Base-by-base conservation (phyloP, 1,140 invertebrate genomes). In the Amphibalanus amphitrite region DNA sequence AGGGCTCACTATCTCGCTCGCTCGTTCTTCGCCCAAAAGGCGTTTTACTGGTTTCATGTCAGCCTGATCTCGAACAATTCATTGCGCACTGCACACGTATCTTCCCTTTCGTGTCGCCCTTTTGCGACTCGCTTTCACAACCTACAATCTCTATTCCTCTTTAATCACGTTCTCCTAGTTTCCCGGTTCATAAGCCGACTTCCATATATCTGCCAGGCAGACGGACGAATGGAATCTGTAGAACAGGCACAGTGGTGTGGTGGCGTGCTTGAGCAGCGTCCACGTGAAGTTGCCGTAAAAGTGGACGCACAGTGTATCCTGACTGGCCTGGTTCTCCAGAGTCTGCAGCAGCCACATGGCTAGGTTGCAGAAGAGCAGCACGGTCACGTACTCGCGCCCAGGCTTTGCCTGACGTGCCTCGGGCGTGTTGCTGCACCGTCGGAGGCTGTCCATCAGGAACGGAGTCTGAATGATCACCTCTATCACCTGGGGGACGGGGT, bases 151-250 rank as follows among this genome's bases (percentile, higher is more conserved):
- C n/a, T n/a, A n/a, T n/a, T n/a, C n/a, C n/a, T n/a, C n/a, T n/a
- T n/a, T n/a, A n/a, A n/a, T n/a, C n/a, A n/a, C n/a, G n/a, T n/a
- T n/a, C n/a, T n/a, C n/a, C 47, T 59, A 59, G 47, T 23, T 59
- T 59, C 79, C 80, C 25, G 75, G 74, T 71, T 88, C 86, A 76
- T 92, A 92, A 4, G 89, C 87, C 64, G 86, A n/a, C 77, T 89
- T 87, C 90, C 90, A 92, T 73, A 93, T 90, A 78, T 92, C 89
- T 15, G 88, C 89, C 40, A 92, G 83, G 78, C 90, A 91, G 25
- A 90, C 89, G 40, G 89, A 89, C 0, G 89, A 89, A 80, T 93
- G 91, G 81, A 92, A 93, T 71, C 90, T 82, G 75, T 89, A 92
- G 81, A 91, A 92, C 81, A 92, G 88, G 70, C 88, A 88, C 0